Conservation (phyloP, 2,888 invertebrate species). For the Pristionchus fissidentatus region DNA sequence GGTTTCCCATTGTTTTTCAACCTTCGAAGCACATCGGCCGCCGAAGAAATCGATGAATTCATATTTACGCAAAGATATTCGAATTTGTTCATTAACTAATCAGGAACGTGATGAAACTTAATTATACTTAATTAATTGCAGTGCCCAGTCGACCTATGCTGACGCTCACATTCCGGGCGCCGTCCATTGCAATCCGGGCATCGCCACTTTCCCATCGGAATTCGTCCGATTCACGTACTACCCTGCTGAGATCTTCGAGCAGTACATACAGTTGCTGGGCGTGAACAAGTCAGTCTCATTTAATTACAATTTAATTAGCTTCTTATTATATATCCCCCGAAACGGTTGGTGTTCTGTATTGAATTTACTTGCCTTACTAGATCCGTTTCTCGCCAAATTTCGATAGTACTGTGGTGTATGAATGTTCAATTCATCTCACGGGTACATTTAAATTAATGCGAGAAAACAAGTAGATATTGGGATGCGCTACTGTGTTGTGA, state of each 20-base stretch:
- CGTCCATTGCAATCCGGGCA: slow-evolving; percentile 59
- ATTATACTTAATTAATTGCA: background rate
- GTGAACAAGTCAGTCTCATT: slow-evolving; percentile 50
- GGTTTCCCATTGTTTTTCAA: background rate
- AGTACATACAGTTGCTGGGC: slow-evolving; percentile 62
- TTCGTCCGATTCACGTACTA: slow-evolving; percentile 59
- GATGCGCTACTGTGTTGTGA: background rate
- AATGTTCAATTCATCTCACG: background rate
- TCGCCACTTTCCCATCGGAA: slow-evolving; percentile 59
- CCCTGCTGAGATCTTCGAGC: slow-evolving; percentile 61
- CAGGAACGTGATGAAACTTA: background rate
- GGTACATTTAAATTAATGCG: too few relatives aligned
- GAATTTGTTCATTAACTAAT: too few relatives aligned
- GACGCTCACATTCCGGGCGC: slow-evolving; percentile 58
- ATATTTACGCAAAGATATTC: too few relatives aligned
- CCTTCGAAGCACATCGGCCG: too few relatives aligned
- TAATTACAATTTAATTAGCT: background rate
- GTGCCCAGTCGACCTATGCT: background rate
- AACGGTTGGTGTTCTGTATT: too few relatives aligned
- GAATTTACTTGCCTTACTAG: too few relatives aligned
- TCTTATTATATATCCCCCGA: too few relatives aligned
- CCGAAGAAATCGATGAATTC: too few relatives aligned
- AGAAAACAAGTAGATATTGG: too few relatives aligned
- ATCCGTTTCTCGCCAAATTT: too few relatives aligned
- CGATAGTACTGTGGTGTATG: too few relatives aligned